Evolutionary conservation across 30 jellyfish, hydroid and myxozoan genomes (phyloP), one percentile per base, ranked within the genome.

Genomic region (Turritopsis rubra): DNA sequence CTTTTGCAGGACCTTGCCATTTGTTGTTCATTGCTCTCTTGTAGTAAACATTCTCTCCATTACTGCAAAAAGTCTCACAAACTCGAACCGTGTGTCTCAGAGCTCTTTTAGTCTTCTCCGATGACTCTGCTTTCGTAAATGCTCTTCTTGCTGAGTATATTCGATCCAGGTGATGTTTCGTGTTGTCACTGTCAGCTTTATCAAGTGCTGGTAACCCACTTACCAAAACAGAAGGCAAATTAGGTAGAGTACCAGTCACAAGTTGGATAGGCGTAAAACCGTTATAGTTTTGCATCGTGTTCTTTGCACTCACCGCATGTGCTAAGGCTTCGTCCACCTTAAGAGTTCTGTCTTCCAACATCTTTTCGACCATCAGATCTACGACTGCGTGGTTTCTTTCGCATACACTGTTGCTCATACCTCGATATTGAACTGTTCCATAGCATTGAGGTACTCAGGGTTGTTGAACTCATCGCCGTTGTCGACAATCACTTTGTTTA

Each of bases 361-460:
- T 73, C 82, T 73, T 73, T 73, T 29, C 82, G 20, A 22, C 54
- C 82, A 73, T 73, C 54, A 73, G 22, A 53, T 78, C 29, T 20
- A 78, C 79, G 21, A 78, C 85, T 19, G 85, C 79, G 83, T 78
- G 83, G n/a, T 78, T 78, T 78, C 85, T 78, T 78, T 78, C 79
- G 23, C 85, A 78, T 28, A 21, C 80, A 4, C 54, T 29, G 52
- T 20, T 28, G 8, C 54, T 73, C 82, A 73, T 22, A 73, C 82
- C 82, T 73, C 82, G 20, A 78, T 78, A 52, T 78, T 78, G 21
- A 19, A 78, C 53, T 78, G 85, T 21, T 78, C 85, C 85, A 78
- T 73, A 8, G 85, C 83, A 78, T 78, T 83, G 28, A 78, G 82
- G 82, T 22, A 73, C 22, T 73, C 82, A 5, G 82, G 82, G 31